Evolutionary conservation across 2,113 vertebrate genomes (phyloP), one percentile per base, ranked within the genome.

Genomic region (Rhinoptilus africanus): DNA sequence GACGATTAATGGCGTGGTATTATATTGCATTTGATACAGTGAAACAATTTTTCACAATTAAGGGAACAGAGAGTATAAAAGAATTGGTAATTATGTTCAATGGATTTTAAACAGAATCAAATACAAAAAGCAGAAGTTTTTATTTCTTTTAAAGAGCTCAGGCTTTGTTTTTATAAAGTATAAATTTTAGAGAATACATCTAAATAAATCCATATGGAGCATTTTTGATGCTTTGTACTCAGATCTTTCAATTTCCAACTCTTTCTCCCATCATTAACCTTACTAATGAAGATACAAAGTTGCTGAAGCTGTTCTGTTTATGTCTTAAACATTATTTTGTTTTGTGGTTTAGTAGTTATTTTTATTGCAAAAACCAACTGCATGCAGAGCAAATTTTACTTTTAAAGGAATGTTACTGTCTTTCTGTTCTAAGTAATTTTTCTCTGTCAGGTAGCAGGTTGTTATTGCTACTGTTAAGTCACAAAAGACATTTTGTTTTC

Each of bases 11-110:
- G 99, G 99, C 99, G 0, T 98, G 99, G 92, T 99, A 99, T 97
- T 99, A 98, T 88, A 98, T 99, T 94, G 99, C 99, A 30, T 99
- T 99, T 98, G 99, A 99, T 85, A 99, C 99, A 83, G 99, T 99
- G 98, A 99, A 98, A 95, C 98, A 98, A 73, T 99, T 99, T 98
- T 98, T 95, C 97, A 93, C 92, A 82, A 98, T 99, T 82, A 97
- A 95, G 67, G 99, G 99, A 97, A 98, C 98, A 27, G 99, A 99
- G 96, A 99, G 97, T 48, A 97, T 99, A 89, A 97, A 98, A 26
- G 99, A 99, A 86, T 92, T 99, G 99, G 99, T 99, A 98, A 97
- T 94, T 89, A 47, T 41, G 27, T 79, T 91, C 32, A 39, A 6
- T 85, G 50, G 50, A 39, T 92, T 89, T 80, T 93, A 86, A 95